Base-by-base conservation (phyloP, 2,113 vertebrate species). In the Telmatochromis brichardi region DNA sequence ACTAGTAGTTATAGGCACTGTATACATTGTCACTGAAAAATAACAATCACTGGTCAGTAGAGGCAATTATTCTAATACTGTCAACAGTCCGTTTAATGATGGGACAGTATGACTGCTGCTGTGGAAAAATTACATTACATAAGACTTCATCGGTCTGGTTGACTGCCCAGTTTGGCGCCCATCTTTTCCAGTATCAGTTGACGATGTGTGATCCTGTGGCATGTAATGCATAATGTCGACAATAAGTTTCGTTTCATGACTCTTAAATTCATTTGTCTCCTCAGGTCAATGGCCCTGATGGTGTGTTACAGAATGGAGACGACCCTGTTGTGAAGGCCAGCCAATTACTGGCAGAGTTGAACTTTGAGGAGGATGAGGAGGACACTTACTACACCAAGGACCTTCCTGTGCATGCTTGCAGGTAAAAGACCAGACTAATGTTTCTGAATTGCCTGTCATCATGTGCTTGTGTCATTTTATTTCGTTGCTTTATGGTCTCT, bases 341-440 rank as follows among this genome's bases (percentile, higher is more conserved):
- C 94, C 98, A 99, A 92, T 94, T 98, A 35, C 94, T 99, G 94
- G 98, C 98, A 2, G 98, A 99, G 92, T 71, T 99, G 78, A 99
- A 99, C 92, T 99, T 99, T n/a, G 98, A 99, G 76, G 98, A 99
- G 86, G 98, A 99, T 78, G 98, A 99, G 68, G 98, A 99, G 86
- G 98, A 99, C 82, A 97, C 98, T 0, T 99, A 99, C 14, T 99
- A 99, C 84, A 99, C 98, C 28, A 99, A 99, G 95, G 98, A 99
- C 21, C 98, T 99, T 12, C 98, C 98, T 1, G 86, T 97, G 26
- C 98, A 99, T 2, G 98, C 98, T 45, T 99, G 98, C 98, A 99
- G 98, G 98, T 99, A 82, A 98, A 96, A 95, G 97, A 57, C 5
- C 28, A 45, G 9, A 14, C 21, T 13, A 23, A 21, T 33, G 21